Evolutionary conservation across 1,140 invertebrate species (phyloP), one percentile per base, ranked within the genome.

Genomic region (Coboldia fuscipes): DNA sequence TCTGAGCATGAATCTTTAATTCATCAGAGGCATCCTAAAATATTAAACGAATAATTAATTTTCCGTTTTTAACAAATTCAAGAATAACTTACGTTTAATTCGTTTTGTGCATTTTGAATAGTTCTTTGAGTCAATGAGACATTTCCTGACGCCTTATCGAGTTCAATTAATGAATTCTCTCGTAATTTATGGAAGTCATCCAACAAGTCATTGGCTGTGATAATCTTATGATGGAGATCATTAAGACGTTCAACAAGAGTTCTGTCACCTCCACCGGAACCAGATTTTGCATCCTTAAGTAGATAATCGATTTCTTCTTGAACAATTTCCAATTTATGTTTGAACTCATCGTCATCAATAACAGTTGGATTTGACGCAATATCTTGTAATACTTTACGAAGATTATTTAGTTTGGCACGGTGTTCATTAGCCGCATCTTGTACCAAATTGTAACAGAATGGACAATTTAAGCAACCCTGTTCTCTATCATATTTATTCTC

Each of bases 381-480:
- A 50, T 74, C 39, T 26, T 49, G 44, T 6, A 58, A 39, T 22
- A 79, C 59, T 19, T 70, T 61, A 37, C 73, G 68, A 10, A 94
- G 58, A 38, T 85, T 70, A 2, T 59, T 53, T 4, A 94, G 56
- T 46, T 83, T 81, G 30, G 49, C 54, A 34, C 84, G 64, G 46
- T 94, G 88, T n/a, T 59, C 46, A 48, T 80, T 74, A 1, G 84
- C 83, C 1, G 79, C 75, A 39, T 86, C 75, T 51, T 89, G 78
- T 0, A 96, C 84, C 1, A 97, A 60, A 54, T 85, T 88, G 48
- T 97, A 97, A 50, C 90, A 97, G 13, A 76, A 65, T 0, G 86
- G 85, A 57, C 90, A 96, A 47, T 92, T 78, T 34, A 82, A 57
- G 47, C 86, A 93, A 10, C 82, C 84, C 26, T 69, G 68, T 41